A percentile compares a stretch with the other conserved stretches of the same genome.
Evolutionary conservation across 1,140 invertebrate species (phyloP).

Genomic region (Aradophagus sp.): DNA sequence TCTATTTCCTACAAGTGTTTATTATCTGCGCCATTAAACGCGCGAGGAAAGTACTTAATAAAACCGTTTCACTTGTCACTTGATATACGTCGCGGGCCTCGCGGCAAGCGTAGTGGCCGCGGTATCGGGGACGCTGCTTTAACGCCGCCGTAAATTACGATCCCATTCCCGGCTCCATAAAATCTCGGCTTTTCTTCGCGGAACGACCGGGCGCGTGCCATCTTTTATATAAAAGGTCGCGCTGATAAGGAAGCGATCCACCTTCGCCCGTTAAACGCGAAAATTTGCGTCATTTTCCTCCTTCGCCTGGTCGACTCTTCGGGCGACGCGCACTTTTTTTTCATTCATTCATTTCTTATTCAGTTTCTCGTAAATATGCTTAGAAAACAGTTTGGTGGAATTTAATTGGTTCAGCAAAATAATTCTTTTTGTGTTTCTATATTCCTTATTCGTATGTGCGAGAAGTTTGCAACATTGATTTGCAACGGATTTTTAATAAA

Average conservation of each 20-base stretch:
- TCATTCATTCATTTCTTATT: no score
- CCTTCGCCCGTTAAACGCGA: slow-evolving; percentile 57
- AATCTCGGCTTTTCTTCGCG: slow-evolving; percentile 35
- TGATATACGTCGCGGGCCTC: slow-evolving; percentile 45
- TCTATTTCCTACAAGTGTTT: slow-evolving; percentile 51
- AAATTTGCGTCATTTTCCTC: no score
- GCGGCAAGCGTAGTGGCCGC: slow-evolving; percentile 22
- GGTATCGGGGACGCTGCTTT: slow-evolving; percentile 34
- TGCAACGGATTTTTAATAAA: no score
- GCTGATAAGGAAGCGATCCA: slow-evolving; percentile 49
- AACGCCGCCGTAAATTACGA: slow-evolving; percentile 48
- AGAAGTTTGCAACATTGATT: no score
- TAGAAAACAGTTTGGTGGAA: no score
- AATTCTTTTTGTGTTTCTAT: no score
- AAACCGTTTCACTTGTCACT: slow-evolving; percentile 54
- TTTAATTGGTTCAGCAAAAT: no score
- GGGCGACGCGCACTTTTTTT: no score
- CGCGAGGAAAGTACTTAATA: slow-evolving; percentile 50
- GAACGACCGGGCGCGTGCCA: slow-evolving; percentile 56
- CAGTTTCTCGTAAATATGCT: no score
- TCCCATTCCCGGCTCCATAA: slow-evolving; percentile 40
- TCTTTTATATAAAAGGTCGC: slow-evolving; percentile 61
- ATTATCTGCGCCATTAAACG: slow-evolving; percentile 46
- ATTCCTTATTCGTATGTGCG: no score
- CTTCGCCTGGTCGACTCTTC: no score